Evolutionary conservation across 2,113 vertebrate genomes (phyloP), one percentile per base, ranked within the genome.

Genomic region (Pholis gunnellus): DNA sequence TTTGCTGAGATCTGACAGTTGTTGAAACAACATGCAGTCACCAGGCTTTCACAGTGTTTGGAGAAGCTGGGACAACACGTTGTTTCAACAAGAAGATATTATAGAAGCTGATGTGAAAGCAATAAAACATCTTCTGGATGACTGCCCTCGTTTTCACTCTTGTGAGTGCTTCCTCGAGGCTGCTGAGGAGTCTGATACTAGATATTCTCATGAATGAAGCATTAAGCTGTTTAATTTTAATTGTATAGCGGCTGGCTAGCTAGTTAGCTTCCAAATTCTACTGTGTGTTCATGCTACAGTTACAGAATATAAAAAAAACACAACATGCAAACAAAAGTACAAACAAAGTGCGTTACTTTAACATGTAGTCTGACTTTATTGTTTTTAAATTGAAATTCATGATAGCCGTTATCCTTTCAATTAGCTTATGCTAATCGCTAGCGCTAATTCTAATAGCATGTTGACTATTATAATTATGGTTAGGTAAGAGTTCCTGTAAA

Each of bases 121-220:
- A 78, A 84, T 56, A 64, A 72, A 87, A 86, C 84, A 84, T 88
- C 68, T 74, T 68, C 64, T 76, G 86, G 73, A 64, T 86, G 86
- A 42, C 81, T 81, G 71, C 74, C 68, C 60, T 83, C 73, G 72
- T 81, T 87, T 72, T 82, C 56, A 65, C n/a, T 72, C 48, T 63
- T 68, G 50, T 50, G 56, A 77, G 67, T n/a, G 46, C 48, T 80
- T 69, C 78, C 76, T 79, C 13, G 18, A 57, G 50, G 7, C 66
- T 48, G 79, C 15, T 18, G 59, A 60, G 66, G 38, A 69, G 50
- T 56, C 75, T 86, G 50, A 40, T 4, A 15, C 36, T 6, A 36
- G 57, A 61, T 60, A 81, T 80, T 56, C 50, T 75, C 52, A 73
- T 27, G 54, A 57, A 57, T 27, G 54, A 27, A 27, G 54, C 11